These are phyloP conservation scores for Araneus ventricosus DNA, from an alignment of 1,140 invertebrate genomes.

Conservation along the genomic window DNA sequence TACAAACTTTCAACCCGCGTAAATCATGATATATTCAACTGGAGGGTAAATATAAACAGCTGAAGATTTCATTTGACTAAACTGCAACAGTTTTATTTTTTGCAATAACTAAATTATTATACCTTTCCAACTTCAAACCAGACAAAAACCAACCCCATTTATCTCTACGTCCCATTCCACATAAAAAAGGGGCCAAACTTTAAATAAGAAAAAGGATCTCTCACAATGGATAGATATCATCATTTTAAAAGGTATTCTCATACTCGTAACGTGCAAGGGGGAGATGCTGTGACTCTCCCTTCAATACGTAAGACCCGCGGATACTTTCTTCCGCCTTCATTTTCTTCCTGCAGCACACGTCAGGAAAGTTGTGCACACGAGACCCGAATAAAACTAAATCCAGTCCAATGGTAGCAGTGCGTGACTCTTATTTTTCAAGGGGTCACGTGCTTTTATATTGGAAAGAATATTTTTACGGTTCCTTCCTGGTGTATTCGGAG, in stretches of 20 bases:
- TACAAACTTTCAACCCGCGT: too few relatives aligned
- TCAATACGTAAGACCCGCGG: not conserved
- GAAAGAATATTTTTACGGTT: constrained; percentile 50
- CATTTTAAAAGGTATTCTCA: constrained; percentile 35
- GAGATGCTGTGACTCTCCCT: not conserved
- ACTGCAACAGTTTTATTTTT: too few relatives aligned
- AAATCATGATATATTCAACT: too few relatives aligned
- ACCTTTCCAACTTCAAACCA: not conserved
- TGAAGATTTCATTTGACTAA: too few relatives aligned
- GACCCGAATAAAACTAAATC: constrained; percentile 57
- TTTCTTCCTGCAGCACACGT: not conserved
- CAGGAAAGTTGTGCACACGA: constrained; percentile 33
- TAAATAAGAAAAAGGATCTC: not conserved
- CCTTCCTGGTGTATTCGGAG: not conserved
- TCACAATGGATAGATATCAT: not conserved
- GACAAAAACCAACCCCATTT: not conserved
- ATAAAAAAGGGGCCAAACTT: not conserved
- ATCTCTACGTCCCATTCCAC: not conserved
- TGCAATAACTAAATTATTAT: not conserved
- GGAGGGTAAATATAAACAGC: too few relatives aligned
- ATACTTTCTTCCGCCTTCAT: not conserved
- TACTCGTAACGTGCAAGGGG: not conserved
- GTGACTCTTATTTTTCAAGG: constrained; percentile 63
- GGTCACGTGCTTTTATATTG: constrained; percentile 56
- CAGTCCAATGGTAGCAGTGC: constrained; percentile 52